These are phyloP conservation scores for Porites australiensis DNA, from an alignment of 64 coral and sea anemone genomes.

Conservation along the genomic window DNA sequence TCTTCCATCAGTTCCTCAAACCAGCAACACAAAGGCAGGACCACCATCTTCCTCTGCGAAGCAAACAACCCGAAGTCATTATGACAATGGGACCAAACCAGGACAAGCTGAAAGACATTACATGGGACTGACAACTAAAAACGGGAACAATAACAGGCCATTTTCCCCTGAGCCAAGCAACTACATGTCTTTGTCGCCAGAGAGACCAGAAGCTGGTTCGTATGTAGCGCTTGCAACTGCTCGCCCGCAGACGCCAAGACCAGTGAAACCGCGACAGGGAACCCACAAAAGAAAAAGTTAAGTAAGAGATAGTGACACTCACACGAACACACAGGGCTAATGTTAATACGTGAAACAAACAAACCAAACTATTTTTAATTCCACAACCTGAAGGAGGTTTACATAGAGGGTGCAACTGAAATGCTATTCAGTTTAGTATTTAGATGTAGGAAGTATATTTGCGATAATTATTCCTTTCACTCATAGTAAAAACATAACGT, in stretches of 20 bases:
- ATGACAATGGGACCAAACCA: neutral
- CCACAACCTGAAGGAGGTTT: too few relatives aligned
- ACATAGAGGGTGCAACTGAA: too few relatives aligned
- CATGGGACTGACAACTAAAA: neutral
- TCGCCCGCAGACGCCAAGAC: too few relatives aligned
- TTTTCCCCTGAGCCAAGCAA: neutral
- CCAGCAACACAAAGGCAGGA: neutral
- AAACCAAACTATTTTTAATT: too few relatives aligned
- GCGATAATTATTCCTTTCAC: too few relatives aligned
- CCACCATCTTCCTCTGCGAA: too few relatives aligned
- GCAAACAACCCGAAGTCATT: too few relatives aligned
- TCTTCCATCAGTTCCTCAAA: neutral
- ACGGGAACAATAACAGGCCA: neutral
- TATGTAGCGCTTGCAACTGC: neutral
- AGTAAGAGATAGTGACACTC: neutral
- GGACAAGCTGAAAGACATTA: neutral
- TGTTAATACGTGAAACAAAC: too few relatives aligned
- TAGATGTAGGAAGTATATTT: too few relatives aligned
- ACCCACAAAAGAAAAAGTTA: neutral
- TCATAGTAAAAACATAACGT: too few relatives aligned
- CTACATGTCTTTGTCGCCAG: slow-evolving; percentile 28
- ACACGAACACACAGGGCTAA: too few relatives aligned
- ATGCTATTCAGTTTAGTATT: too few relatives aligned
- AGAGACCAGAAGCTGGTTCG: neutral
- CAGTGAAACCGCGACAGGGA: neutral